These are phyloP conservation scores for Intellagama lesueurii DNA, from an alignment of 2,797 vertebrate genomes.

Conservation along the genomic window DNA sequence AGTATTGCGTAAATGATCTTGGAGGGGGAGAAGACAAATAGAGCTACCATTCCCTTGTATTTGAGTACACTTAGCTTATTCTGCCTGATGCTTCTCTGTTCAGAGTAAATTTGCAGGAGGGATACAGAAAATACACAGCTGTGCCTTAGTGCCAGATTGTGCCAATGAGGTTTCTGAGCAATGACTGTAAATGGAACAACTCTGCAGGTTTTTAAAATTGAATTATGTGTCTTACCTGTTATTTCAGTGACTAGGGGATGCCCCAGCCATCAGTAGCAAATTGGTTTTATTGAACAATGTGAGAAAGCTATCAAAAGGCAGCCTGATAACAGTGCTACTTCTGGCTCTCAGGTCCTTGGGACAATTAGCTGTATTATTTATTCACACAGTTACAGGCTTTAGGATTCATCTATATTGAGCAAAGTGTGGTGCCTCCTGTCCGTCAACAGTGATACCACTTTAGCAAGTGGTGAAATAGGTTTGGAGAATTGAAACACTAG, in stretches of 20 bases:
- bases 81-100: neutral
- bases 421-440: neutral
- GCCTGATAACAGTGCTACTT: constrained; percentile 11
- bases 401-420: constrained; percentile 43
- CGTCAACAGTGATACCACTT: constrained; percentile 7
- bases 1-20: neutral
- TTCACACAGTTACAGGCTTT: constrained; percentile 45
- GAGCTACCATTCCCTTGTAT: neutral
- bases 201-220: neutral
- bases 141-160: constrained; percentile 1
- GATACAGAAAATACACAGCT: neutral
- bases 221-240: constrained; percentile 24
- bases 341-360: neutral
- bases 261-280: constrained; percentile 10
- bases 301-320: constrained; percentile 21
- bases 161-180: constrained; percentile 6
- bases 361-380: constrained; percentile 24
- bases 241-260: constrained; percentile 32
- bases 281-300: constrained; percentile 39
- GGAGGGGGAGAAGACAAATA: neutral
- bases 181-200: neutral
- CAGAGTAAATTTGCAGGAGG: neutral
- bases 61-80: neutral
- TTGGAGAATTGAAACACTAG: neutral
- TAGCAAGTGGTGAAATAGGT: constrained; percentile 27